A percentile compares a stretch with the other conserved stretches of the same genome.
Evolutionary conservation across 2,888 invertebrate species (phyloP).

Genomic region (Asteroscopus sphinx): DNA sequence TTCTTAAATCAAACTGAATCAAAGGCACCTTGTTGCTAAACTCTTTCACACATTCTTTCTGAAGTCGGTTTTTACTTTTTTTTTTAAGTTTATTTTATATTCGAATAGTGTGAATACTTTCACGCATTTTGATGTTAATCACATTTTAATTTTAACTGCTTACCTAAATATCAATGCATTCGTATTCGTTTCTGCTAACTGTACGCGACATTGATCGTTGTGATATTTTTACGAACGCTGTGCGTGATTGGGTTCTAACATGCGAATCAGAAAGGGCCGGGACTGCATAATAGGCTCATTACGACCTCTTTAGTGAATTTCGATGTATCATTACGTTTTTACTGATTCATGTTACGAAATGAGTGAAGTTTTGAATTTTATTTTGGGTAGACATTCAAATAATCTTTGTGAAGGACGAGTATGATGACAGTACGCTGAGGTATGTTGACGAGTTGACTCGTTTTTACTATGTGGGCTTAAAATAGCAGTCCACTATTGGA

Average conservation of each 20-base stretch:
- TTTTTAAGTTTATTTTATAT: no score
- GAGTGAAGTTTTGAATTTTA: background rate
- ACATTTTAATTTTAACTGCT: background rate
- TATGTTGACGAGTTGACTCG: no score
- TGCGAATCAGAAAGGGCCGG: slow-evolving; percentile 45
- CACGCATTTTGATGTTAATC: background rate
- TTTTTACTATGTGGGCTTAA: no score
- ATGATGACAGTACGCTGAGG: no score
- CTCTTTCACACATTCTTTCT: no score
- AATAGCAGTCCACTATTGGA: no score
- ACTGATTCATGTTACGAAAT: slow-evolving; percentile 27
- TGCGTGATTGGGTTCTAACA: slow-evolving; percentile 50
- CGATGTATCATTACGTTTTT: slow-evolving; percentile 33
- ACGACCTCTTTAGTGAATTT: slow-evolving; percentile 30
- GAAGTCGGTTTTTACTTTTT: no score
- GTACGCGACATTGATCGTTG: slow-evolving; percentile 52
- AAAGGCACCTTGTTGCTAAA: no score
- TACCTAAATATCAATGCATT: slow-evolving; percentile 9
- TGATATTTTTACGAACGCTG: slow-evolving; percentile 39
- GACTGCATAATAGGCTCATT: slow-evolving; percentile 40
- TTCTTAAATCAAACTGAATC: no score
- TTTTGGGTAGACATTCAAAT: background rate
- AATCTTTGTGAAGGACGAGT: no score
- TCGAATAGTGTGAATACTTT: no score
- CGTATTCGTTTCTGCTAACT: slow-evolving; percentile 37